A percentile compares a stretch with the other conserved stretches of the same genome.
Conservation (phyloP, 2,797 vertebrate genomes). For the Myotis planiceps region DNA sequence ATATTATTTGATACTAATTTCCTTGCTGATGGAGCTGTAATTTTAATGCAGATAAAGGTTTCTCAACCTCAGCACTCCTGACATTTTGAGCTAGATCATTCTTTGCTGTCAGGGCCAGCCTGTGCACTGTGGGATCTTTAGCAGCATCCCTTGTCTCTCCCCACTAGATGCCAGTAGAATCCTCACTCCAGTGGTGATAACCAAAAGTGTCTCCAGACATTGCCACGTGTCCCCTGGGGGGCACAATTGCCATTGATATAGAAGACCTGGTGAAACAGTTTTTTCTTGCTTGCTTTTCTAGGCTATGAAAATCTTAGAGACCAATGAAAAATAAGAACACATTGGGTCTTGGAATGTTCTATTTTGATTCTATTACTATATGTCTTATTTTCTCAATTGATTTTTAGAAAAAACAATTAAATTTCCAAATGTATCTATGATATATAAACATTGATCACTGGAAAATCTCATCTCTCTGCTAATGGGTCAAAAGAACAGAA, state of each 20-base stretch:
- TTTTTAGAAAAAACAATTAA: conserved; percentile 58
- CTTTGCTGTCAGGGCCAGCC: background rate
- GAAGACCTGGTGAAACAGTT: conserved; percentile 61
- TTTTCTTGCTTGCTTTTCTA: conserved; percentile 60
- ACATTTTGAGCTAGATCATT: conserved; percentile 8
- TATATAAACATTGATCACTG: conserved; percentile 62
- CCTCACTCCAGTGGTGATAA: background rate
- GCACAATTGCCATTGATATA: background rate
- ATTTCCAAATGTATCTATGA: conserved; percentile 68
- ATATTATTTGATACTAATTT: conserved; percentile 72
- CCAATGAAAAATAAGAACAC: conserved; percentile 72
- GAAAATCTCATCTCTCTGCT: conserved; percentile 66
- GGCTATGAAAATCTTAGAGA: conserved; percentile 52
- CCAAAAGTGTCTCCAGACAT: conserved; percentile 28
- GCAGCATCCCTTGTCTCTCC: background rate
- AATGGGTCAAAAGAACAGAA: conserved; percentile 62
- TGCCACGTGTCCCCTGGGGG: background rate
- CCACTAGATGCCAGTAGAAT: conserved; percentile 21
- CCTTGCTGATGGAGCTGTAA: conserved; percentile 59
- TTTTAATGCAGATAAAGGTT: conserved; percentile 66
- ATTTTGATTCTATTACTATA: conserved; percentile 67
- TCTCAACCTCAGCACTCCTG: background rate
- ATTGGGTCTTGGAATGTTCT: conserved; percentile 49
- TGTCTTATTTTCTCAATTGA: conserved; percentile 70
- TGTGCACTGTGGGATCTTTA: background rate